Evolutionary conservation across 2,113 vertebrate genomes (phyloP).

Genomic region (Romanogobio albipinnatus): DNA sequence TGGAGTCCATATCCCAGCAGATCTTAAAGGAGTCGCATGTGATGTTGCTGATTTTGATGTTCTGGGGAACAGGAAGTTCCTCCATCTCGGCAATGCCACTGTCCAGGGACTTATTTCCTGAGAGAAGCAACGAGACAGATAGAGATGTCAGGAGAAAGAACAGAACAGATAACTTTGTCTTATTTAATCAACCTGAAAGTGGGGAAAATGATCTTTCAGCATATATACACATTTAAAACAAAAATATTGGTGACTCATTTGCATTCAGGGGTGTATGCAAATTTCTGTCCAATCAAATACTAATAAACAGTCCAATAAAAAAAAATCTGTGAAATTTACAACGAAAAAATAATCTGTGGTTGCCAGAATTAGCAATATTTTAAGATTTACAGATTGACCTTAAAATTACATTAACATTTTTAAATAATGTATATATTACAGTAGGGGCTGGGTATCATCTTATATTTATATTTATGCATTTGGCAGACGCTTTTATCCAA

Average conservation of each 20-base stretch:
- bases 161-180: not conserved
- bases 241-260: not conserved
- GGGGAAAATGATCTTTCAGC: not conserved
- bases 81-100: slow-evolving; percentile 96
- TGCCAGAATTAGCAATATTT: too few relatives aligned
- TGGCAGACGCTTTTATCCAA: too few relatives aligned
- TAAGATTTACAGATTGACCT: too few relatives aligned
- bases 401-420: too few relatives aligned
- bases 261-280: not conserved
- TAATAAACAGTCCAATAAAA: too few relatives aligned
- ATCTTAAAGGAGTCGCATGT: slow-evolving; percentile 99
- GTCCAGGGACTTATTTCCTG: slow-evolving; percentile 86
- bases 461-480: too few relatives aligned
- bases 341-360: too few relatives aligned
- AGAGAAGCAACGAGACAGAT: not conserved
- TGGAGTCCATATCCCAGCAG: slow-evolving; percentile 97
- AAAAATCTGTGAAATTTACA: too few relatives aligned
- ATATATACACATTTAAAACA: not conserved
- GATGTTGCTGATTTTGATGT: slow-evolving; percentile 99
- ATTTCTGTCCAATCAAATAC: not conserved
- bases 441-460: too few relatives aligned
- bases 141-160: not conserved
- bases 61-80: slow-evolving; percentile 94
- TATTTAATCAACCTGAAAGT: not conserved
- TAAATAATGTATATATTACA: too few relatives aligned